phyloP scores from a whole-genome alignment of 2,888 invertebrate species.

The Disparrhopalites patrizii region DNA sequence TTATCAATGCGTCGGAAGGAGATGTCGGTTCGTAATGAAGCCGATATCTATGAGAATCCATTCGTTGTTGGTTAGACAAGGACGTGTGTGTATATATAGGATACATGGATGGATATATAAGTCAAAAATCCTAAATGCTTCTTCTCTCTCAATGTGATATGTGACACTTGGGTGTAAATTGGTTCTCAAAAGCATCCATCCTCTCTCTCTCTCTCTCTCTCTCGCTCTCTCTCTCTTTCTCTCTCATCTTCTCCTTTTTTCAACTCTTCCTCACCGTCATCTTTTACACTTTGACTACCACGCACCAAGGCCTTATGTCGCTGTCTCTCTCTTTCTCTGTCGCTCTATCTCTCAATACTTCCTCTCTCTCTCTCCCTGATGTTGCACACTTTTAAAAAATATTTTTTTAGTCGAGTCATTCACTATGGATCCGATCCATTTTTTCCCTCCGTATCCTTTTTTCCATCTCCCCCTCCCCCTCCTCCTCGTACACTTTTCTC shows the following conservation, averaged over 20 bases:
- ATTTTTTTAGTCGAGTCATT: constrained; percentile 21
- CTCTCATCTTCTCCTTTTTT: not conserved
- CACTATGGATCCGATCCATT: constrained; percentile 5
- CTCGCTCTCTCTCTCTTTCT: not conserved
- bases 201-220: not conserved
- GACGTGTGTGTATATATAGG: not conserved
- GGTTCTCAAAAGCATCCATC: constrained; percentile 19
- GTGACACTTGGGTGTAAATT: constrained; percentile 29
- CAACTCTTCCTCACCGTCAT: not conserved
- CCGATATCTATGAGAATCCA: too few relatives aligned
- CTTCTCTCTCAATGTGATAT: constrained; percentile 23
- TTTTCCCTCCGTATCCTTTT: not conserved
- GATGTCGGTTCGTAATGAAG: too few relatives aligned
- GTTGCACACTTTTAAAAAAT: too few relatives aligned
- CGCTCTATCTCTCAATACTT: not conserved
- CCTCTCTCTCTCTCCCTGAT: not conserved
- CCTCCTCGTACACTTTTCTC: not conserved
- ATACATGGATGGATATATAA: not conserved
- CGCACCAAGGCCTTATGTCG: not conserved
- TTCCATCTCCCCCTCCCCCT: not conserved
- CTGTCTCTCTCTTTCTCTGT: not conserved
- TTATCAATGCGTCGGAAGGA: too few relatives aligned
- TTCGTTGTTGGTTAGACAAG: too few relatives aligned
- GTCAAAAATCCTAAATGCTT: too few relatives aligned
- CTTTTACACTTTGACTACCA: too few relatives aligned